Evolutionary conservation across 2,113 vertebrate species (phyloP).

Genomic region (Notothenia coriiceps): DNA sequence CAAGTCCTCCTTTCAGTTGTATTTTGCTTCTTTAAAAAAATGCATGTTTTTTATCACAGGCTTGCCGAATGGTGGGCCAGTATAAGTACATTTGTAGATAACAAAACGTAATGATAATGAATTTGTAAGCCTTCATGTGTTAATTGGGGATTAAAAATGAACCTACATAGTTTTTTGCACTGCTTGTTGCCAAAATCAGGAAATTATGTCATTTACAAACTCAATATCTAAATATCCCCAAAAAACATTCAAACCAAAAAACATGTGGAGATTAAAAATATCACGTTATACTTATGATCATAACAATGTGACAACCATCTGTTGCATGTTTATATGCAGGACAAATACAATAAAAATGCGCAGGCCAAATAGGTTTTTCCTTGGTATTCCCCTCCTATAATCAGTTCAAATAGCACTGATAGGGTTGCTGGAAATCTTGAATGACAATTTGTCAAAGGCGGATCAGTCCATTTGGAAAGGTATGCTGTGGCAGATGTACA

Average conservation of each 20-base stretch:
- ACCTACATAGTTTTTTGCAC: too few species aligned
- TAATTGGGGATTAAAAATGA: background rate
- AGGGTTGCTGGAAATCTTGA: constrained; percentile 71
- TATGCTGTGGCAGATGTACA: constrained; percentile 36
- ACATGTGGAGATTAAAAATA: too few species aligned
- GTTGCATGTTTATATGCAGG: constrained; percentile 71
- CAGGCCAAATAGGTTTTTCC: background rate
- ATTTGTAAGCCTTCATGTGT: background rate
- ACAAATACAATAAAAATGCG: background rate
- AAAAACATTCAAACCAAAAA: background rate
- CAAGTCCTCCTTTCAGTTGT: constrained; percentile 6
- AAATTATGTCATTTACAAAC: background rate
- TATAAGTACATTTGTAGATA: background rate
- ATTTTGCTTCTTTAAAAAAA: background rate
- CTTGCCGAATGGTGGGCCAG: background rate
- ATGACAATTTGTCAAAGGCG: constrained; percentile 82
- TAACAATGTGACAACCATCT: constrained; percentile 75
- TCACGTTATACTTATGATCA: constrained; percentile 4
- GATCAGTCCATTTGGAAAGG: constrained; percentile 84
- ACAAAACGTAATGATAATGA: background rate
- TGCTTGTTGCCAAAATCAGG: background rate
- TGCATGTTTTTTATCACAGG: background rate
- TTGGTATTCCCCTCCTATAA: constrained; percentile 21
- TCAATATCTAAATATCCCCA: background rate
- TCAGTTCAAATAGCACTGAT: constrained; percentile 32